These are phyloP conservation scores for Gadus macrocephalus DNA, from an alignment of 2,113 vertebrate species.

Conservation along the genomic window DNA sequence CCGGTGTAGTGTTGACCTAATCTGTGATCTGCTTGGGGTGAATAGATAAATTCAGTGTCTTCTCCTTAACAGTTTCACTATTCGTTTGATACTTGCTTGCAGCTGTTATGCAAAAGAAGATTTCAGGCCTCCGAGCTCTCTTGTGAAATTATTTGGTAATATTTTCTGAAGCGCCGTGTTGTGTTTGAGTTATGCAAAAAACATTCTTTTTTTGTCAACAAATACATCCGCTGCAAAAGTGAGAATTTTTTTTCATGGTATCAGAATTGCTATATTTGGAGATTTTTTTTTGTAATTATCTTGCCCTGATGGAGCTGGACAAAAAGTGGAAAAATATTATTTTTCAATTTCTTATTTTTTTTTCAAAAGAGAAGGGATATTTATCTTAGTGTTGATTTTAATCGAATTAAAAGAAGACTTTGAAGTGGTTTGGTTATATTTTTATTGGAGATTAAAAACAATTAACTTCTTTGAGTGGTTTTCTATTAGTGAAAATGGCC, in stretches of 20 bases:
- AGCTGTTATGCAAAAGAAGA: conserved; percentile 67
- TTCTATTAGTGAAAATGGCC: no score
- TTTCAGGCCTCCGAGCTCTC: neutral
- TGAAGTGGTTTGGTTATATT: no score
- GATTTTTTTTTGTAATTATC: neutral
- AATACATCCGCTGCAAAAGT: neutral
- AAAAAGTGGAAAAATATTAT: no score
- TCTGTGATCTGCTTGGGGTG: no score
- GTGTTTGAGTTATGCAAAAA: conserved; percentile 4
- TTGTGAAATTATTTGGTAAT: conserved; percentile 31
- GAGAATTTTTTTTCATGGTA: neutral
- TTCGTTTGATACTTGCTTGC: conserved; percentile 61
- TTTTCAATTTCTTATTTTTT: no score
- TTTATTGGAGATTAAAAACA: no score
- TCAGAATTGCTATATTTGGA: neutral
- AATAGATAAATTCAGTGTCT: conserved; percentile 12
- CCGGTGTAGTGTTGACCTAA: no score
- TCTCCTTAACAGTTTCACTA: conserved; percentile 68
- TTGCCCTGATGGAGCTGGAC: no score
- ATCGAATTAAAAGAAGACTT: no score
- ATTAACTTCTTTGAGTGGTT: no score
- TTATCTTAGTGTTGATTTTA: no score
- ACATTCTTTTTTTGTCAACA: neutral
- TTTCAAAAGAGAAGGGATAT: no score
- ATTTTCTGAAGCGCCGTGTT: conserved; percentile 13